These are phyloP conservation scores for Acanthosepion lycidas DNA, from an alignment of 2,888 invertebrate genomes.

Conservation along the genomic window DNA sequence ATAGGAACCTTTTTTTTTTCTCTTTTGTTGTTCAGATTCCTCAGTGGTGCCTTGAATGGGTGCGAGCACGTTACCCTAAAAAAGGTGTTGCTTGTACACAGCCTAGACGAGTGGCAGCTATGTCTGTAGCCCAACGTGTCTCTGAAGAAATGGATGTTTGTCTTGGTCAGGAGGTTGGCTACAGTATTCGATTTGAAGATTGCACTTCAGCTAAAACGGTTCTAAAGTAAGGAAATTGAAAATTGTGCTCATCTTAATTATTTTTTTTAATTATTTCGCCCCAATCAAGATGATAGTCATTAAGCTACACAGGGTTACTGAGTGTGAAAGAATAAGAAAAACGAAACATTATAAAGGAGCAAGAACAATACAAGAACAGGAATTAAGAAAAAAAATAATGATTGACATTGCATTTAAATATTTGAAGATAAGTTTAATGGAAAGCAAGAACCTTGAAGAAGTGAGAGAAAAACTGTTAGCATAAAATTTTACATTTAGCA, in stretches of 20 bases:
- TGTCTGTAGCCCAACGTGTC: constrained; percentile 99
- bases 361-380: no score
- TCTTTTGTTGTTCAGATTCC: constrained; percentile 81
- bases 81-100: constrained; percentile 96
- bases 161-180: constrained; percentile 92
- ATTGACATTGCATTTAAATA: no score
- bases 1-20: background rate
- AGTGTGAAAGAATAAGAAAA: no score
- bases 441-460: constrained; percentile 79
- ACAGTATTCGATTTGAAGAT: constrained; percentile 98
- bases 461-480: no score
- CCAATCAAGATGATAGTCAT: no score
- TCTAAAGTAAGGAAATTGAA: constrained; percentile 83
- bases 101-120: constrained; percentile 97
- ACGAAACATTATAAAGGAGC: no score
- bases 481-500: no score
- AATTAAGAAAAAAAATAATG: no score
- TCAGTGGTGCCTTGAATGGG: constrained; percentile 83
- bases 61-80: constrained; percentile 72
- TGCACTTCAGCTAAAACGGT: constrained; percentile 95
- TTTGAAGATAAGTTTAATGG: no score
- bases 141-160: constrained; percentile 99
- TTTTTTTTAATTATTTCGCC: no score
- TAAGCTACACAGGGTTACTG: no score
- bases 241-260: no score